A percentile compares a stretch with the other conserved stretches of the same genome.
phyloP scores from a whole-genome alignment of 2,888 invertebrate genomes.

The Phengaris arion region DNA sequence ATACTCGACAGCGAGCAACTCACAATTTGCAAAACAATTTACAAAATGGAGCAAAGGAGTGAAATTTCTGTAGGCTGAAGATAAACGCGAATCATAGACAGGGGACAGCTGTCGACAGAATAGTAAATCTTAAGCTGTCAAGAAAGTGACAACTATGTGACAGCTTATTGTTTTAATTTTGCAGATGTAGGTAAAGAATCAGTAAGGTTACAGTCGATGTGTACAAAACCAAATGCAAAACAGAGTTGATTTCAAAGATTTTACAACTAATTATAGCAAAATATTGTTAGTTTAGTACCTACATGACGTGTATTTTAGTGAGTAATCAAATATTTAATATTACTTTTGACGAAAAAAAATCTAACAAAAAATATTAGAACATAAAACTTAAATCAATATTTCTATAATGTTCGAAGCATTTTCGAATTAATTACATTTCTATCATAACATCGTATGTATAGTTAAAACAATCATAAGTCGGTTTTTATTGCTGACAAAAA shows the following conservation, averaged over 20 bases:
- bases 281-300: neutral
- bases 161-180: neutral
- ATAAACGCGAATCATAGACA: slow-evolving; percentile 34
- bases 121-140: neutral
- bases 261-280: neutral
- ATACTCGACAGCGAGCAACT: slow-evolving; percentile 37
- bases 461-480: too few species aligned
- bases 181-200: neutral
- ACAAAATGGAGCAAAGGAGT: slow-evolving; percentile 47
- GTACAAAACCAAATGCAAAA: neutral
- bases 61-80: slow-evolving; percentile 54
- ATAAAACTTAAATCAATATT: too few species aligned
- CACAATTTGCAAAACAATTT: slow-evolving; percentile 41
- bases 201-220: neutral
- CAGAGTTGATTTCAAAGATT: neutral
- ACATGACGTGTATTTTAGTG: too few species aligned
- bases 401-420: too few species aligned
- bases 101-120: neutral
- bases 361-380: too few species aligned
- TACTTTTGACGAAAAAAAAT: too few species aligned
- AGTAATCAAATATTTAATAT: too few species aligned
- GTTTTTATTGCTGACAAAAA: neutral
- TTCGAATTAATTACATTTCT: too few species aligned
- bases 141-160: neutral
- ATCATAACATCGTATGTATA: too few species aligned